These are phyloP conservation scores for Otolemur garnettii DNA, from an alignment of 2,113 vertebrate species.

Conservation along the genomic window DNA sequence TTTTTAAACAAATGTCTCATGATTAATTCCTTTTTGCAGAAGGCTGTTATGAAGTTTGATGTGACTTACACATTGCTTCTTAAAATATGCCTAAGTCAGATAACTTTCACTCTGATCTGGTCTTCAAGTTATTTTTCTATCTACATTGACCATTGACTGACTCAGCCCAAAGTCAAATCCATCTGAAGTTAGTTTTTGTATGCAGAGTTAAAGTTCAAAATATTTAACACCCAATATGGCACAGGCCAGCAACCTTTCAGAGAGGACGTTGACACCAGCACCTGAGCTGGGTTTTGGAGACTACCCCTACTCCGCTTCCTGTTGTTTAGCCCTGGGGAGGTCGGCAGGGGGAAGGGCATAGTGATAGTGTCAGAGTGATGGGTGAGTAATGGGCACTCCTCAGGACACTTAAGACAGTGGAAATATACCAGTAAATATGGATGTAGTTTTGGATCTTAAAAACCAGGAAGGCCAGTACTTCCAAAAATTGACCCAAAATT, in stretches of 20 bases:
- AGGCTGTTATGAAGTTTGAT: neutral
- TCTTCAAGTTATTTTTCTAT: slow-evolving; percentile 62
- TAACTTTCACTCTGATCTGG: slow-evolving; percentile 42
- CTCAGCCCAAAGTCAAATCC: neutral
- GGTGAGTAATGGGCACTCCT: neutral
- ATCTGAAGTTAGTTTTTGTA: neutral
- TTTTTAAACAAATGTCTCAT: slow-evolving; percentile 62
- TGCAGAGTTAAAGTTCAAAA: neutral
- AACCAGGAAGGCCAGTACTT: neutral
- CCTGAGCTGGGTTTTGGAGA: neutral
- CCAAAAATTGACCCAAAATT: neutral
- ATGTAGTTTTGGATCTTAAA: neutral
- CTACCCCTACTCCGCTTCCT: neutral
- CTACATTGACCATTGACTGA: neutral
- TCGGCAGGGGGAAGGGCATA: accelerated
- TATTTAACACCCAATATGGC: neutral
- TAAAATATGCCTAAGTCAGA: slow-evolving; percentile 49
- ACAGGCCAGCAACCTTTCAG: neutral
- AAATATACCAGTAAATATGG: neutral
- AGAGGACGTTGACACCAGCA: neutral
- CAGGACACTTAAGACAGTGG: neutral
- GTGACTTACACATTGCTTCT: neutral
- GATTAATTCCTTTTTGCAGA: slow-evolving; percentile 72
- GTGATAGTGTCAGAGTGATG: neutral
- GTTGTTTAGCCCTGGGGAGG: neutral